Base-by-base conservation (phyloP, 2,888 invertebrate species). In the Blastobasis lacticolella region DNA sequence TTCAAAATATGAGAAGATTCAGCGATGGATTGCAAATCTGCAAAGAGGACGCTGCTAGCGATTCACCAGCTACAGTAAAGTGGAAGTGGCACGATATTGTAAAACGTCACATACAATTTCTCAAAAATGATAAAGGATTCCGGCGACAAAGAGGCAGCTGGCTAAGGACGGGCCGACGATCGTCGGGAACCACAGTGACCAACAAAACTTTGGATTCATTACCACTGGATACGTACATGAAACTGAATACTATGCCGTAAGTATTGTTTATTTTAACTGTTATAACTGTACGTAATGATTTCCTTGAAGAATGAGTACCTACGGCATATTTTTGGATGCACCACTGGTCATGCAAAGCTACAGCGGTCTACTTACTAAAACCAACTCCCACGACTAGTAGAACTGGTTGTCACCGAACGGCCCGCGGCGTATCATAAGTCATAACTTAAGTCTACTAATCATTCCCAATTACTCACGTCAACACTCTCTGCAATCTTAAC, bases 61-160 rank as follows among this genome's bases (percentile, higher is more conserved):
- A 88, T 69, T 87, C 87, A 48, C 87, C 88, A 10, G 87, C 85
- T 46, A 86, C 88, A 41, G 85, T 86, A 5, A 88, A 84, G 72
- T 87, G 88, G 78, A 88, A 86, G 67, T 89, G 89, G 89, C 87
- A 89, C 56, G 88, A 88, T 61, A 81, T 89, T 55, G 88, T 89
- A 2, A 88, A 88, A 68, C 78, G 87, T 42, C 89, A 89, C 63
- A 72, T 89, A 50, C 87, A 88, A 56, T 65, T 86, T 55, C 64
- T 88, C 54, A 88, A 83, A 73, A 85, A 67, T 62, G 89, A 89
- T 53, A 89, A 86, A 73, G 84, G 88, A 7, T 81, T 83, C 54
- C 76, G 84, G 63, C 69, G 87, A 53, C 88, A 88, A 69, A 78
- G 86, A 59, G 85, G 86, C 9, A 87, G 87, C 61, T 87, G 86